phyloP scores from a whole-genome alignment of 2,888 invertebrate genomes.

The Eristalinus sepulchralis region DNA sequence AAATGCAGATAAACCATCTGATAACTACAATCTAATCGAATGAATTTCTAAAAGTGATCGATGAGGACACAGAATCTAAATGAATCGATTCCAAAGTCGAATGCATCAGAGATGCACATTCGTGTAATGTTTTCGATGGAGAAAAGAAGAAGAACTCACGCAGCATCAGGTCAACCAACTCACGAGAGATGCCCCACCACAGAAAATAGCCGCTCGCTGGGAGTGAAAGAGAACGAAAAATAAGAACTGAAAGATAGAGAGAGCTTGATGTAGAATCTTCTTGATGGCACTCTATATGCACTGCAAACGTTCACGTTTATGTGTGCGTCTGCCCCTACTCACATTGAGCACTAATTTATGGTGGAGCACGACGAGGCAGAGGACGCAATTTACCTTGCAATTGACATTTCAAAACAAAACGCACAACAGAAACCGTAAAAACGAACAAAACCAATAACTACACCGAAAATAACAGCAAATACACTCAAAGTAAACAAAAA shows the following conservation, averaged over 20 bases:
- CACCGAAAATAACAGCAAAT: neutral
- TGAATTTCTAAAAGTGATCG: neutral
- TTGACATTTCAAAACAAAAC: slow-evolving; percentile 51
- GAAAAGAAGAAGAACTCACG: slow-evolving; percentile 10
- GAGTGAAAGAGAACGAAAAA: neutral
- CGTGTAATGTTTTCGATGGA: neutral
- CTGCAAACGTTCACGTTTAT: neutral
- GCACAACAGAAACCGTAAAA: slow-evolving; percentile 18
- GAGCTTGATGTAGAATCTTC: slow-evolving; percentile 15
- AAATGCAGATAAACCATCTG: neutral
- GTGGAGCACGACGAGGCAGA: slow-evolving; percentile 1
- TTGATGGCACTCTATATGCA: slow-evolving; percentile 4
- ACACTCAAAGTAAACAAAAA: slow-evolving; percentile 15
- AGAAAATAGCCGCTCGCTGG: neutral
- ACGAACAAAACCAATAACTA: neutral
- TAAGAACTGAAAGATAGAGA: slow-evolving; percentile 6
- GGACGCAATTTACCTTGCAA: slow-evolving; percentile 49
- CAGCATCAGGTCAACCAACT: slow-evolving; percentile 56
- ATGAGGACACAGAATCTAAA: neutral
- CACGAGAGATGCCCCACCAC: slow-evolving; percentile 34
- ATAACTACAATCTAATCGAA: neutral
- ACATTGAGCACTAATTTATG: slow-evolving; percentile 3
- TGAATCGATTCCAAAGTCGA: neutral
- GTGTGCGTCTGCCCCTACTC: neutral
- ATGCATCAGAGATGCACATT: neutral